Conservation (phyloP, 2,797 vertebrate species). For the Danio albolineatus region DNA sequence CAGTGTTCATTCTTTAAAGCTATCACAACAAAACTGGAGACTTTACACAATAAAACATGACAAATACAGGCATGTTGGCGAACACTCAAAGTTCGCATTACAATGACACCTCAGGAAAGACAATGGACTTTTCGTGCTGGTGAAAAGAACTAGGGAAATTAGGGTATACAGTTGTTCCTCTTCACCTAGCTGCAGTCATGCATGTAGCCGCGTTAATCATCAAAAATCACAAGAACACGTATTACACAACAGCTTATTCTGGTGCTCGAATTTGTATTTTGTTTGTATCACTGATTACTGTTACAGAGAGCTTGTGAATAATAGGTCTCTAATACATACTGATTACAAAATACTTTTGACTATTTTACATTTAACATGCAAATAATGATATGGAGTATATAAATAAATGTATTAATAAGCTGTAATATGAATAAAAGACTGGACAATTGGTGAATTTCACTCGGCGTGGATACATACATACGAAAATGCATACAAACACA, state of each 20-base stretch:
- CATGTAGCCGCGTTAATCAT: constrained; percentile 22
- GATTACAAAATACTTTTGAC: not conserved
- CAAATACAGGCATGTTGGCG: constrained; percentile 66
- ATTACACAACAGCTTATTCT: not conserved
- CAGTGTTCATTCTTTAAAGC: constrained; percentile 58
- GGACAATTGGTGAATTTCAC: no score
- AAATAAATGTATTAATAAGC: no score
- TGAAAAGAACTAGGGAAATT: constrained; percentile 59
- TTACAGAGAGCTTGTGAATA: not conserved
- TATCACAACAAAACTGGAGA: constrained; percentile 66
- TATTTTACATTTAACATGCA: no score
- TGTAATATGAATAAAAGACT: no score
- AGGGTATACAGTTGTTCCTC: constrained; percentile 24
- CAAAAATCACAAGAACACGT: constrained; percentile 35
- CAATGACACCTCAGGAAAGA: constrained; percentile 65
- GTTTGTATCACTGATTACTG: not conserved
- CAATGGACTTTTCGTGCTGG: constrained; percentile 62
- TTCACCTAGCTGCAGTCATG: constrained; percentile 10
- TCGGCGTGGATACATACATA: no score
- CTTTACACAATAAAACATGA: constrained; percentile 67
- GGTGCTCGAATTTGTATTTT: not conserved
- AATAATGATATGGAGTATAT: no score
- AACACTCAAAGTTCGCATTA: constrained; percentile 66
- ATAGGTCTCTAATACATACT: not conserved
- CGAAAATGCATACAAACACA: no score